Conservation (phyloP, 2,113 vertebrate species). For the Blennius ocellaris region DNA sequence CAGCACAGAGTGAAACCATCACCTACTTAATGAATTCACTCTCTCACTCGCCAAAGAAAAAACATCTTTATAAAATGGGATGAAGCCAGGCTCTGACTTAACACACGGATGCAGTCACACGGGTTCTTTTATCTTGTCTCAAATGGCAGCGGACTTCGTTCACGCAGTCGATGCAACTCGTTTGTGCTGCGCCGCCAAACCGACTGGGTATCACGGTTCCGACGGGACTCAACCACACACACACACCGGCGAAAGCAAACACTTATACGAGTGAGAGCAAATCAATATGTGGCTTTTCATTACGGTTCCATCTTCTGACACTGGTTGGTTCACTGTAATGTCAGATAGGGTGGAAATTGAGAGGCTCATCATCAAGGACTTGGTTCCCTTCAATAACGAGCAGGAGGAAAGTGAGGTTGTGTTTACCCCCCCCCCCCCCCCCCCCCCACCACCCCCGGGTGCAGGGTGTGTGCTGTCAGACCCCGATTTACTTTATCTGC, state of each 20-base stretch:
- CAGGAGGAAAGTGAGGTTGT: slow-evolving; percentile 18
- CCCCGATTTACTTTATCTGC: slow-evolving; percentile 40
- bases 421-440: too few relatives aligned
- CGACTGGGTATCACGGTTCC: slow-evolving; percentile 29
- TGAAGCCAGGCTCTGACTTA: slow-evolving; percentile 45
- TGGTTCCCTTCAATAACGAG: slow-evolving; percentile 34
- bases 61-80: slow-evolving; percentile 62
- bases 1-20: slow-evolving; percentile 70
- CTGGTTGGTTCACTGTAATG: slow-evolving; percentile 40
- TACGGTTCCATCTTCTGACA: slow-evolving; percentile 62
- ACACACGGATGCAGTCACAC: slow-evolving; percentile 9
- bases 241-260: slow-evolving; percentile 41
- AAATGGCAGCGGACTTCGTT: slow-evolving; percentile 1
- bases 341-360: slow-evolving; percentile 67
- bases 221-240: slow-evolving; percentile 17
- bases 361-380: slow-evolving; percentile 68
- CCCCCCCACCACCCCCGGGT: slow-evolving; percentile 6
- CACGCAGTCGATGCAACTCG: slow-evolving; percentile 11
- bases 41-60: slow-evolving; percentile 62
- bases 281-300: slow-evolving; percentile 77
- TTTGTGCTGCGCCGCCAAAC: slow-evolving; percentile 19
- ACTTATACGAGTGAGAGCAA: slow-evolving; percentile 62
- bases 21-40: slow-evolving; percentile 65
- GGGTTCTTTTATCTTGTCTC: slow-evolving; percentile 24
- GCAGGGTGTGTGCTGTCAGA: neutral